phyloP scores from a whole-genome alignment of 2,113 vertebrate species.

The Oryzias javanicus region DNA sequence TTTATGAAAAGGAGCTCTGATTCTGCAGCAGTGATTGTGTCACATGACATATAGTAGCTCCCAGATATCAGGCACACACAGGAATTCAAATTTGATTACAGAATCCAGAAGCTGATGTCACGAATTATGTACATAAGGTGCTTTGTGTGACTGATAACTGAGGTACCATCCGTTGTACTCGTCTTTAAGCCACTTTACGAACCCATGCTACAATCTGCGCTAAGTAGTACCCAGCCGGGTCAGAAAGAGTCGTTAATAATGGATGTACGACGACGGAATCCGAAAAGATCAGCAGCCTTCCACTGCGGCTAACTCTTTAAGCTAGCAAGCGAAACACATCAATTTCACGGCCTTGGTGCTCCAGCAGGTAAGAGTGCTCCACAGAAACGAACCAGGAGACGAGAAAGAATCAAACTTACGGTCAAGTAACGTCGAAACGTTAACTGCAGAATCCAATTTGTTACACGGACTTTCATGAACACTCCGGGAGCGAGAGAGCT shows the following conservation, averaged over 20 bases:
- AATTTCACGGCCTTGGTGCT: constrained; percentile 56
- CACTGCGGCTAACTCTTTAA: constrained; percentile 44
- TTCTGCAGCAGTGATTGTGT: constrained; percentile 26
- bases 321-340: constrained; percentile 35
- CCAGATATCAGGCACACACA: constrained; percentile 18
- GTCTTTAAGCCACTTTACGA: background rate
- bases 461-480: constrained; percentile 30
- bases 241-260: background rate
- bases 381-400: background rate
- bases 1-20: constrained; percentile 56
- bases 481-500: constrained; percentile 29
- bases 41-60: constrained; percentile 56
- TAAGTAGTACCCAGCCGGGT: background rate
- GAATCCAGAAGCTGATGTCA: constrained; percentile 15
- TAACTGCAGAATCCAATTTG: constrained; percentile 3
- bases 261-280: background rate
- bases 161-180: background rate
- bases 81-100: constrained; percentile 29
- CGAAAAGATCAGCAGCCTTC: constrained; percentile 11
- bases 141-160: background rate
- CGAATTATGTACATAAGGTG: background rate
- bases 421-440: constrained; percentile 27
- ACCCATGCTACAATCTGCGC: background rate
- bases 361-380: constrained; percentile 3
- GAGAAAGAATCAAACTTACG: constrained; percentile 42